Evolutionary conservation across 2,888 invertebrate species (phyloP).

Genomic region (Noctua janthina): DNA sequence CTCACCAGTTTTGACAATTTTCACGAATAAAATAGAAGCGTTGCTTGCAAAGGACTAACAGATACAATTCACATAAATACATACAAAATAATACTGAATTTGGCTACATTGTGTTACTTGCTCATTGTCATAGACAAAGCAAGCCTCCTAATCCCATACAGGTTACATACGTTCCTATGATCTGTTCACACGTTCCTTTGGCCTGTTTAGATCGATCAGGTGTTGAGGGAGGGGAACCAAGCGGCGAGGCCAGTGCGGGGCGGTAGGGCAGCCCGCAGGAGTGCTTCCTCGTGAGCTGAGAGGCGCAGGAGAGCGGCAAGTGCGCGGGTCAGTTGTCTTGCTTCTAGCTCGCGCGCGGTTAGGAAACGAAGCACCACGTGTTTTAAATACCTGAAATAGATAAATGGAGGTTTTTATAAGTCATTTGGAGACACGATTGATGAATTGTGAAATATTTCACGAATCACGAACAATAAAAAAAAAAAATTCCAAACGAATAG

Average conservation of each 20-base stretch:
- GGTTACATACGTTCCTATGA: conserved; percentile 14
- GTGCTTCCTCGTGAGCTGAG: conserved; percentile 95
- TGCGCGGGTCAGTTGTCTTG: conserved; percentile 96
- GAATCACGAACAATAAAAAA: neutral
- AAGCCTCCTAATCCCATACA: conserved; percentile 4
- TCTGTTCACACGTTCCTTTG: conserved; percentile 2
- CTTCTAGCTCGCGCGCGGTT: conserved; percentile 96
- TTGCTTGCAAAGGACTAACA: conserved; percentile 15
- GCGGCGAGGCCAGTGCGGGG: conserved; percentile 80
- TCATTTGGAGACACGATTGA: neutral
- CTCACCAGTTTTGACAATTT: neutral
- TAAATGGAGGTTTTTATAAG: too few relatives aligned
- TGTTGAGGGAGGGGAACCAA: conserved; percentile 84
- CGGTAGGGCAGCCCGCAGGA: conserved; percentile 94
- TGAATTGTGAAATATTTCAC: neutral
- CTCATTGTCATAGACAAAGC: conserved; percentile 5
- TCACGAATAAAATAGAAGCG: neutral
- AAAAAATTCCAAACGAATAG: too few relatives aligned
- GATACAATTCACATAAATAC: conserved; percentile 17
- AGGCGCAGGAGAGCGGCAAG: conserved; percentile 96
- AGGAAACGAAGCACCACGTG: conserved; percentile 98
- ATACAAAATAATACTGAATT: conserved; percentile 44
- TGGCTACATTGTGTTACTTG: conserved; percentile 16
- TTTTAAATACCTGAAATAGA: conserved; percentile 92
- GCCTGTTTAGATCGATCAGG: conserved; percentile 70